These are phyloP conservation scores for Clarias gariepinus DNA, from an alignment of 2,113 vertebrate species.

Conservation along the genomic window DNA sequence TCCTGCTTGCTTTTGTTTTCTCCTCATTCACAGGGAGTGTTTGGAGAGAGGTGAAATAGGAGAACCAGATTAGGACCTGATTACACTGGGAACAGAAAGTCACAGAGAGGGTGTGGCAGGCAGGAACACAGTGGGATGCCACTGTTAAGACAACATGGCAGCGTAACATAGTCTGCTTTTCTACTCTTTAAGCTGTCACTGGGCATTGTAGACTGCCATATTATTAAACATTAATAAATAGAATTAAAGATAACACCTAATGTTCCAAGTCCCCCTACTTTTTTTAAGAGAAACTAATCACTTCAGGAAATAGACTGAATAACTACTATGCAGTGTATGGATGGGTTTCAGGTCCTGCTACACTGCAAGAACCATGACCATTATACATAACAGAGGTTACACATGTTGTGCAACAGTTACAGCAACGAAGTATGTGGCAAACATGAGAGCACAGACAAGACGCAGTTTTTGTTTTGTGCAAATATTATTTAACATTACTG, in stretches of 20 bases:
- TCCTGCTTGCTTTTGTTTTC: background rate
- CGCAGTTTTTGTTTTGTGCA: background rate
- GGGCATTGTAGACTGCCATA: background rate
- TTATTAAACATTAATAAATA: background rate
- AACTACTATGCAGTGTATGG: background rate
- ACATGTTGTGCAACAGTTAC: background rate
- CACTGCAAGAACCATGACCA: background rate
- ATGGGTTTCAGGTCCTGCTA: background rate
- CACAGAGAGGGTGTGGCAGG: conserved; percentile 26
- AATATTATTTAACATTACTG: background rate
- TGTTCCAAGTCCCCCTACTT: background rate
- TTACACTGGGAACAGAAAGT: conserved; percentile 18
- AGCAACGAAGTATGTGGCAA: background rate
- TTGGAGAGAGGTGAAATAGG: background rate
- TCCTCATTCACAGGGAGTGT: background rate
- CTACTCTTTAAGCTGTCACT: conserved; percentile 15
- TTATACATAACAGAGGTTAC: background rate
- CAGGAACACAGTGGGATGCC: conserved; percentile 27
- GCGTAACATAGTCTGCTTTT: conserved; percentile 15
- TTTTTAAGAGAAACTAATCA: background rate
- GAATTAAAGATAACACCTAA: background rate
- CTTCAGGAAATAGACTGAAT: background rate
- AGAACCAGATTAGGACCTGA: conserved; percentile 6
- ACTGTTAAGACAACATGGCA: conserved; percentile 28
- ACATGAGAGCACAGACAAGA: background rate